phyloP scores from a whole-genome alignment of 1,140 invertebrate genomes.

The Rhynchophorus ferrugineus region DNA sequence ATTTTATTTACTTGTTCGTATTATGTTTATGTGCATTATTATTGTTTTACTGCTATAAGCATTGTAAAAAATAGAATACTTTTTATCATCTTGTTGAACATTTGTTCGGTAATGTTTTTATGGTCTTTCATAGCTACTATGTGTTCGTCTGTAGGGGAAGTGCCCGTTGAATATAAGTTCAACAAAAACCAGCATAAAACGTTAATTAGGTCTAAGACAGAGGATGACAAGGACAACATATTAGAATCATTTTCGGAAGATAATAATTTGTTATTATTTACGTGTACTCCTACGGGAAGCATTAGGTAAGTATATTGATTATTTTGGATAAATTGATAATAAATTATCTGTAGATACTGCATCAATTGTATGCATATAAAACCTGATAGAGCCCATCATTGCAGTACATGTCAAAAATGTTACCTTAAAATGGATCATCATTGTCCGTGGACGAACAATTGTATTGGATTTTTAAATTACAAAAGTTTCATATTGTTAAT shows the following conservation, averaged over 20 bases:
- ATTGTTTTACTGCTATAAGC: constrained; percentile 68
- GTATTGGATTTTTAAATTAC: constrained; percentile 48
- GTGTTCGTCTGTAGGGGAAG: constrained; percentile 18
- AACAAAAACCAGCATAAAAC: constrained; percentile 12
- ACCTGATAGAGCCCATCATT: constrained; percentile 36
- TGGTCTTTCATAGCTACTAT: constrained; percentile 63
- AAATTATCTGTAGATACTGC: constrained; percentile 27
- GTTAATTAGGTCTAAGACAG: constrained; percentile 11
- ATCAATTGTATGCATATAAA: constrained; percentile 32
- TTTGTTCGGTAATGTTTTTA: constrained; percentile 69
- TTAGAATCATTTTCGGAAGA: constrained; percentile 20
- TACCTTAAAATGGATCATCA: constrained; percentile 69
- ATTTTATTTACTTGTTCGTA: constrained; percentile 86
- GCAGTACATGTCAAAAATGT: constrained; percentile 43
- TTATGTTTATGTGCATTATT: constrained; percentile 89
- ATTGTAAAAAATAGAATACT: constrained; percentile 50
- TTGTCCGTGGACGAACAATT: constrained; percentile 71
- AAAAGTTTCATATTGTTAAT: constrained; percentile 33
- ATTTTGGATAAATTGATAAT: neutral
- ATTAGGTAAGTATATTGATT: constrained; percentile 17
- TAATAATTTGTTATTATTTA: constrained; percentile 23
- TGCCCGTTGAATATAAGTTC: constrained; percentile 26
- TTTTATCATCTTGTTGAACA: constrained; percentile 80
- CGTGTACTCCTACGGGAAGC: constrained; percentile 19
- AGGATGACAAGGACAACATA: constrained; percentile 23